Conservation (phyloP, 1,140 invertebrate species). For the Drosophila sulfurigaster region DNA sequence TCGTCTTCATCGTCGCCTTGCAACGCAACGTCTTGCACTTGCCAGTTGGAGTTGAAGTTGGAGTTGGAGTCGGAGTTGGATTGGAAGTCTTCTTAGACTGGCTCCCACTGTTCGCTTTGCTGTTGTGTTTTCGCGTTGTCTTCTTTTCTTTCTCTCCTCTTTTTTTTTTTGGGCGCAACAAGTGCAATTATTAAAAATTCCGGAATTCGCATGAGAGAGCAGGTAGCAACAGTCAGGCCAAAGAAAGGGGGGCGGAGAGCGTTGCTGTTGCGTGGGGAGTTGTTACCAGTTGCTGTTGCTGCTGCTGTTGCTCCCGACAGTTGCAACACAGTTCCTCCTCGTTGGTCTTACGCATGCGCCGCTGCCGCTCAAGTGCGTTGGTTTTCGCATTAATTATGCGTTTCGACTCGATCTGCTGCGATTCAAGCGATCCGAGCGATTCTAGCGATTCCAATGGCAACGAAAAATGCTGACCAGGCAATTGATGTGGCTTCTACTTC, state of each 20-base stretch:
- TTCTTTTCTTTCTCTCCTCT: slow-evolving; percentile 41
- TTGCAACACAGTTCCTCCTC: slow-evolving; percentile 36
- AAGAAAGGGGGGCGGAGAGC: neutral
- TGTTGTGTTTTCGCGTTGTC: slow-evolving; percentile 34
- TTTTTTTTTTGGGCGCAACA: slow-evolving; percentile 73
- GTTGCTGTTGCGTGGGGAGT: slow-evolving; percentile 72
- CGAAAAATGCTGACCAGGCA: slow-evolving; percentile 63
- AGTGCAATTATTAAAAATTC: slow-evolving; percentile 84
- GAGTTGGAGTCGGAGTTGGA: slow-evolving; percentile 28
- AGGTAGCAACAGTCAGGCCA: neutral
- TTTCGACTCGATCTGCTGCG: slow-evolving; percentile 39
- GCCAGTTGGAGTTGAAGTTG: slow-evolving; percentile 16
- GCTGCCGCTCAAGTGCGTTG: slow-evolving; percentile 72
- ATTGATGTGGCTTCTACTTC: slow-evolving; percentile 79
- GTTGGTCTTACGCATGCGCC: slow-evolving; percentile 66
- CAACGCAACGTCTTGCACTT: neutral
- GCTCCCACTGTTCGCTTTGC: slow-evolving; percentile 64
- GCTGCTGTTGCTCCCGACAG: slow-evolving; percentile 40
- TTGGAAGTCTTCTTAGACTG: slow-evolving; percentile 47
- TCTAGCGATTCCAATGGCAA: slow-evolving; percentile 36
- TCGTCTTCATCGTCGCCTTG: slow-evolving; percentile 80
- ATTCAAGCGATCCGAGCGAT: slow-evolving; percentile 33
- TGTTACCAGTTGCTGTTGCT: slow-evolving; percentile 66
- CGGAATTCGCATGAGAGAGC: slow-evolving; percentile 55
- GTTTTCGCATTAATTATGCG: slow-evolving; percentile 83